These are phyloP conservation scores for Balearica regulorum DNA, from an alignment of 2,797 vertebrate genomes.

Conservation along the genomic window DNA sequence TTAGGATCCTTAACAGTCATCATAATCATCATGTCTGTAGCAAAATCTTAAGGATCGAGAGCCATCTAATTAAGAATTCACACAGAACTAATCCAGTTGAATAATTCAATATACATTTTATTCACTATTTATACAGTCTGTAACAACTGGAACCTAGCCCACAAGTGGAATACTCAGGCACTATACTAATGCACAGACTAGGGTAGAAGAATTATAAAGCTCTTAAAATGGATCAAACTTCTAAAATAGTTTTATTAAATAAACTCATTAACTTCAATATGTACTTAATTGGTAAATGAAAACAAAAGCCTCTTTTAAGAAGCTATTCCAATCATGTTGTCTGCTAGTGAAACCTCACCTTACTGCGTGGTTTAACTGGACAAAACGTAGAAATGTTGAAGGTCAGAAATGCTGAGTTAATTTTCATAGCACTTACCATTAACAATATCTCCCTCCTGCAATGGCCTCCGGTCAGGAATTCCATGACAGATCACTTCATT, in stretches of 20 bases:
- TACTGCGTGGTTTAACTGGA: not conserved
- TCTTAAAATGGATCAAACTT: not conserved
- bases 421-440: slow-evolving; percentile 81
- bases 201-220: not conserved
- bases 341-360: not conserved
- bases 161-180: not conserved
- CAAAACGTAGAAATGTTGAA: not conserved
- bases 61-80: not conserved
- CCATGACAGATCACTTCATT: slow-evolving; percentile 99
- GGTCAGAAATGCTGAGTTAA: not conserved
- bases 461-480: slow-evolving; percentile 92
- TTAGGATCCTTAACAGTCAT: not conserved
- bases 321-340: not conserved
- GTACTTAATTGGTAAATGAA: not conserved
- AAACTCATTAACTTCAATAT: not conserved
- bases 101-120: not conserved
- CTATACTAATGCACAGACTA: not conserved
- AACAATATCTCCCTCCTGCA: slow-evolving; percentile 96
- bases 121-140: not conserved
- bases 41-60: not conserved
- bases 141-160: not conserved
- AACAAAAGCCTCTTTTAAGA: not conserved
- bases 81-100: not conserved
- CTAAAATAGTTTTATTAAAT: not conserved
- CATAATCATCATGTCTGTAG: not conserved